Evolutionary conservation across 2,888 invertebrate genomes (phyloP).

Genomic region (Drosophila ezoana): DNA sequence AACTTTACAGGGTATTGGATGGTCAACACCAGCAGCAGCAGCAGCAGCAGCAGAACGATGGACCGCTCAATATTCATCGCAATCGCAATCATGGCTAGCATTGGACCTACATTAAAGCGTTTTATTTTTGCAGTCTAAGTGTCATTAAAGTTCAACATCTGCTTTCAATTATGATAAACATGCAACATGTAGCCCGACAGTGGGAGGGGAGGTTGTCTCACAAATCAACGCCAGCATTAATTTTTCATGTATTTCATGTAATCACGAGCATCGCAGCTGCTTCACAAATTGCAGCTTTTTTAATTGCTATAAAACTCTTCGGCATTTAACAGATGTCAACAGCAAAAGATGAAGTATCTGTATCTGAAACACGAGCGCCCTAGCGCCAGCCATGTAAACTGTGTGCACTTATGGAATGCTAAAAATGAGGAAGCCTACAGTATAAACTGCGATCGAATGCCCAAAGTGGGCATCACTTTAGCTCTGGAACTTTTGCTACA

Average conservation of each 20-base stretch:
- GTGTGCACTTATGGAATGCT: slow-evolving; percentile 26
- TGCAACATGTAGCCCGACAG: slow-evolving; percentile 13
- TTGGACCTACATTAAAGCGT: not conserved
- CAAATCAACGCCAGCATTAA: slow-evolving; percentile 55
- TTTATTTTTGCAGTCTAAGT: slow-evolving; percentile 13
- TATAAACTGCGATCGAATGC: not conserved
- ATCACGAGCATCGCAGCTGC: slow-evolving; percentile 49
- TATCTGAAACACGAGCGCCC: not conserved
- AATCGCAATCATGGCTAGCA: slow-evolving; percentile 22
- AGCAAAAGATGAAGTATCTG: slow-evolving; percentile 35
- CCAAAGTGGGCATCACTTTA: no score
- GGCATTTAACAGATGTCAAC: slow-evolving; percentile 54
- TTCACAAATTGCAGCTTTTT: slow-evolving; percentile 43
- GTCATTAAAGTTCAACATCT: slow-evolving; percentile 51
- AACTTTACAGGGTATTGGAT: slow-evolving; percentile 4
- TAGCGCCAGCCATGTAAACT: slow-evolving; percentile 18
- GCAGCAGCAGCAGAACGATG: slow-evolving; percentile 4
- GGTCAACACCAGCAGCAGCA: slow-evolving; percentile 3
- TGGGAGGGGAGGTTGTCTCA: slow-evolving; percentile 9
- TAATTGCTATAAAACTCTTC: slow-evolving; percentile 38
- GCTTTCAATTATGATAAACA: slow-evolving; percentile 59
- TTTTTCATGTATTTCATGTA: slow-evolving; percentile 43
- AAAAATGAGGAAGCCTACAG: slow-evolving; percentile 36
- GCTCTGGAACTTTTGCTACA: no score
- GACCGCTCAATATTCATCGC: not conserved